phyloP scores from a whole-genome alignment of 2,888 invertebrate species.

The Ophioninae sp. region DNA sequence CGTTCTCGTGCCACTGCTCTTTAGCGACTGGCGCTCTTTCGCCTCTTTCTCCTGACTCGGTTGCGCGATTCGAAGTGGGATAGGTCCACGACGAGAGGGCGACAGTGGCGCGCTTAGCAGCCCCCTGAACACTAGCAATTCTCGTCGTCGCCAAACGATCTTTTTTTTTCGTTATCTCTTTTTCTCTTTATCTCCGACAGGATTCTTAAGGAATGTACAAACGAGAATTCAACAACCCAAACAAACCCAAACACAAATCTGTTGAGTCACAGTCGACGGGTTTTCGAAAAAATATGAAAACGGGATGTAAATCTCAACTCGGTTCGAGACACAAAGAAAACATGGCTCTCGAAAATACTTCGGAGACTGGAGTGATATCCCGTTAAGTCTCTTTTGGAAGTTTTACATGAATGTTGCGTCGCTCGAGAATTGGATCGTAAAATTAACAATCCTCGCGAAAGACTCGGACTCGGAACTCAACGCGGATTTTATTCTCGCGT shows the following conservation, averaged over 20 bases:
- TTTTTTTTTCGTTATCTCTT: neutral
- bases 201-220: neutral
- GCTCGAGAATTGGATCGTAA: neutral
- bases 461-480: neutral
- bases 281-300: neutral
- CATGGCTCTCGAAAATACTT: neutral
- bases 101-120: neutral
- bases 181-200: neutral
- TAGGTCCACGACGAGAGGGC: conserved; percentile 36
- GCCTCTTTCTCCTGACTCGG: conserved; percentile 31
- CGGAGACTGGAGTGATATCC: neutral
- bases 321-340: conserved; percentile 8
- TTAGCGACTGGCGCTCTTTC: conserved; percentile 28
- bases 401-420: neutral
- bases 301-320: neutral
- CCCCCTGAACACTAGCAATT: conserved; percentile 9
- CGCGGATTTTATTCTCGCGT: neutral
- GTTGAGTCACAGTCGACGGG: neutral
- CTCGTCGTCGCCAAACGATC: neutral
- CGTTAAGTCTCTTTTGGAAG: neutral
- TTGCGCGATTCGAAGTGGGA: conserved; percentile 31
- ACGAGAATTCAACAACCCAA: too few relatives aligned
- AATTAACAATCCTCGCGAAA: neutral
- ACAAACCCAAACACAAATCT: neutral
- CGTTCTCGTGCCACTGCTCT: conserved; percentile 23